Base-by-base conservation (phyloP, 2,888 invertebrate genomes). In the Ceratothoa steindachneri region DNA sequence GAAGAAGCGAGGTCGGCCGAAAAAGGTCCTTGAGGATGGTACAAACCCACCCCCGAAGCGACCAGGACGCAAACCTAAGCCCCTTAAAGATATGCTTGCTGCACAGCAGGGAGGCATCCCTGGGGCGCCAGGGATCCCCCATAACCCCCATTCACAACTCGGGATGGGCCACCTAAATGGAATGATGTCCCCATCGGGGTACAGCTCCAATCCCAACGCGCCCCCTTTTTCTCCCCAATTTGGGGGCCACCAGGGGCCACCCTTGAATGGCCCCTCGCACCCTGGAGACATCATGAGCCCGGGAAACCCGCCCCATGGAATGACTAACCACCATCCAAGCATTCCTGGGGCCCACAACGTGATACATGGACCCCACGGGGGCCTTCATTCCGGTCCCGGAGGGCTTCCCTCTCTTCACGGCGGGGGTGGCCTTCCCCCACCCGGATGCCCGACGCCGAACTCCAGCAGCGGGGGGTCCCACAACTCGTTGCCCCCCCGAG, bases 1-100 rank as follows among this genome's bases (percentile, higher is more conserved):
- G 86, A 93, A 93, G 87, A 93, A 93, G 84, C 87, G 93, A n/a
- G 93, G 93, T 0, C 86, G 93, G 30, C 83, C 83, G 28, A 81
- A 83, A 76, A 83, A 83, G 77, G 81, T 81, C 27, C 53, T 77
- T 55, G 69, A 69, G 19, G 80, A 80, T 60, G 80, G 77, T 3
- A 73, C 77, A 1, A 72, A 71, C 2, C 80, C 80, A 19, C 77
- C 77, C n/a, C 75, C 76, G 15, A 75, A 77, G 67, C 66, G 77
- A 60, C 75, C 79, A 19, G 79, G 79, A 4, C 60, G 80, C 55
- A 77, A 77, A 24, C 80, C 75, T 27, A 77, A 73, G 55, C 75
- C 80, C 30, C 74, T 73, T 28, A 77, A 77, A 69, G 77, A 79
- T 31, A 80, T 78, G 76, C 60, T 74, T 15, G 67, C 72, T 28